Evolutionary conservation across 2,888 invertebrate genomes (phyloP).

Genomic region (Reticulitermes lucifugus): DNA sequence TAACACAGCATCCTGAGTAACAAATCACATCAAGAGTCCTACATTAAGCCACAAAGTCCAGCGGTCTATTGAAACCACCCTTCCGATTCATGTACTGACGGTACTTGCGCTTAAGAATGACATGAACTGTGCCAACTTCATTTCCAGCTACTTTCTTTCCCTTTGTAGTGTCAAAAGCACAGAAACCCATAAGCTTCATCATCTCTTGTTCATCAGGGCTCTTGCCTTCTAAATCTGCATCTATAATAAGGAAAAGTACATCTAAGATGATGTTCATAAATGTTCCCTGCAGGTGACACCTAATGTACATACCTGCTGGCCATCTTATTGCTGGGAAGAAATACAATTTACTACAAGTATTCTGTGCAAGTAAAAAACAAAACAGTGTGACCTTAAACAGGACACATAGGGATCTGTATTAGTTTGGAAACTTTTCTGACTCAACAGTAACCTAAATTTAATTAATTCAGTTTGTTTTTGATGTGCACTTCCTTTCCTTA

Average conservation of each 20-base stretch:
- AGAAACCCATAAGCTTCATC: conserved; percentile 97
- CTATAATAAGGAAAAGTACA: conserved; percentile 63
- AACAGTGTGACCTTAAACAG: too few species aligned
- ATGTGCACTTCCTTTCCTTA: too few species aligned
- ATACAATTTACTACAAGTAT: too few species aligned
- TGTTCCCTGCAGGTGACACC: too few species aligned
- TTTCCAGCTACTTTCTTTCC: conserved; percentile 96
- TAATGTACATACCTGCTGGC: too few species aligned
- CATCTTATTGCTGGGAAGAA: too few species aligned
- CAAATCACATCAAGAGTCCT: neutral
- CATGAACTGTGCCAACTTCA: conserved; percentile 94
- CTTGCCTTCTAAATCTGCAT: conserved; percentile 91
- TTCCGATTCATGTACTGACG: conserved; percentile 99
- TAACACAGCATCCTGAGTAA: neutral
- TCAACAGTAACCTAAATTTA: too few species aligned
- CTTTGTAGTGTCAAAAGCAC: conserved; percentile 95
- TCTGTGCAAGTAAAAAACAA: too few species aligned
- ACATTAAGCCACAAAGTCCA: conserved; percentile 92
- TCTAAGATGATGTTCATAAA: too few species aligned
- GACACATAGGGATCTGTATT: too few species aligned
- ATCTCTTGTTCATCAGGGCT: conserved; percentile 93
- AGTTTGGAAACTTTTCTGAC: too few species aligned
- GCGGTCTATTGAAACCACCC: conserved; percentile 97
- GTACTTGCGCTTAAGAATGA: conserved; percentile 95
- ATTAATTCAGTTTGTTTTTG: too few species aligned